These are phyloP conservation scores for Drosophila setifemur DNA, from an alignment of 1,140 invertebrate species.

Conservation along the genomic window DNA sequence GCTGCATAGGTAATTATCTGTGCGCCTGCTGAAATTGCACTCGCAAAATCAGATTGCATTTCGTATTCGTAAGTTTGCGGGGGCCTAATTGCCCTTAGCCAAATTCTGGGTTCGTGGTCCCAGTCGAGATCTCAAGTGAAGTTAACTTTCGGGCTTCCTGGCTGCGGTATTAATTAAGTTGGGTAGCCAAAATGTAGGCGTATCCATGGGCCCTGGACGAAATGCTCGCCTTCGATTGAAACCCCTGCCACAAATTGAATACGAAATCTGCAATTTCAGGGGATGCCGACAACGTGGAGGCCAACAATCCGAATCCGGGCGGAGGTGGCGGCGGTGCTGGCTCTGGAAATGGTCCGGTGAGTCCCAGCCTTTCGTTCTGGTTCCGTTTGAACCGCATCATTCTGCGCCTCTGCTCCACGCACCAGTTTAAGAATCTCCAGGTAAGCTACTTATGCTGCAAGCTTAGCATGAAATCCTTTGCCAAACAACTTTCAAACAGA, in stretches of 20 bases:
- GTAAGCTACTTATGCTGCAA: conserved; percentile 81
- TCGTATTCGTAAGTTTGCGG: not conserved
- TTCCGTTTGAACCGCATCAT: conserved; percentile 81
- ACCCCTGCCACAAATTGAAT: conserved; percentile 14
- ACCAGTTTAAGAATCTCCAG: conserved; percentile 88
- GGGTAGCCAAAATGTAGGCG: not conserved
- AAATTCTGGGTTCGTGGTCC: not conserved
- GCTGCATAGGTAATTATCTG: conserved; percentile 8
- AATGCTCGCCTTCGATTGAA: no score
- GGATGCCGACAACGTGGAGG: conserved; percentile 57
- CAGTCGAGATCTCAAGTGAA: not conserved
- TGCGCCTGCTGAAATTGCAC: not conserved
- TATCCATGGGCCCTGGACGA: not conserved
- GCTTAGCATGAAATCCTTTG: conserved; percentile 41
- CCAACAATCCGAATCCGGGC: conserved; percentile 53
- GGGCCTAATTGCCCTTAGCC: conserved; percentile 14
- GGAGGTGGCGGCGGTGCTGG: conserved; percentile 30
- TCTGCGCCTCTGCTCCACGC: conserved; percentile 84
- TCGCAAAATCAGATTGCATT: conserved; percentile 5
- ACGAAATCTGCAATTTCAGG: conserved; percentile 8
- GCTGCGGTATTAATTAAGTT: conserved; percentile 31
- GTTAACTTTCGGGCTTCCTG: not conserved
- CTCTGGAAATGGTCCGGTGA: conserved; percentile 49
- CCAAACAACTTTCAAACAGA: conserved; percentile 32
- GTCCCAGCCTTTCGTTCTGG: conserved; percentile 81